These are phyloP conservation scores for Drosophila subobscura DNA, from an alignment of 1,140 invertebrate genomes.

Conservation along the genomic window DNA sequence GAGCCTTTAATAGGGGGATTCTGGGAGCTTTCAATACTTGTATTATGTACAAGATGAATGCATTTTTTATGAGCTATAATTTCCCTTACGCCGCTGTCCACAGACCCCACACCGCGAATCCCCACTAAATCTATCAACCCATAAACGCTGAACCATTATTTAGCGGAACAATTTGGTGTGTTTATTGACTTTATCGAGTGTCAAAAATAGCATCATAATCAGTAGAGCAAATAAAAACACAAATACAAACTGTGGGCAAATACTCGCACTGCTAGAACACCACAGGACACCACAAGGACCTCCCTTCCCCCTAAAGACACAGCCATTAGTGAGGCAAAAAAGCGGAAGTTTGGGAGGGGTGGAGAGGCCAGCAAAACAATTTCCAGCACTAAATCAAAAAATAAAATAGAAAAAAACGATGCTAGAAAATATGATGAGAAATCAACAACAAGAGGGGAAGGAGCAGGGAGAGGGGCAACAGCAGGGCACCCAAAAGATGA, in stretches of 20 bases:
- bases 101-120: not conserved
- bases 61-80: too few species aligned
- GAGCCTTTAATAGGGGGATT: too few species aligned
- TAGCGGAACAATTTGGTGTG: slow-evolving; percentile 19
- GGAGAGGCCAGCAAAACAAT: slow-evolving; percentile 33
- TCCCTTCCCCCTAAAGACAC: too few species aligned
- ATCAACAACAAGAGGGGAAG: slow-evolving; percentile 44
- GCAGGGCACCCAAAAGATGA: slow-evolving; percentile 3
- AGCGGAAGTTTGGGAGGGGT: slow-evolving; percentile 1
- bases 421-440: slow-evolving; percentile 61
- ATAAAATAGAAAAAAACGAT: slow-evolving; percentile 8
- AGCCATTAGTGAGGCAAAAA: too few species aligned
- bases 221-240: slow-evolving; percentile 43
- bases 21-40: too few species aligned
- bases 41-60: too few species aligned
- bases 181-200: slow-evolving; percentile 73
- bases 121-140: not conserved
- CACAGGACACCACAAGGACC: too few species aligned
- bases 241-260: slow-evolving; percentile 17
- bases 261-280: not conserved
- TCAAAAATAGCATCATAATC: slow-evolving; percentile 70
- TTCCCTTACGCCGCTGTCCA: too few species aligned
- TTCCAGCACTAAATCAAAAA: slow-evolving; percentile 64
- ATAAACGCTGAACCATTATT: slow-evolving; percentile 9
- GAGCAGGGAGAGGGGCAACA: too few species aligned